Base-by-base conservation (phyloP, 2,888 invertebrate genomes). In the Lamellibrachia satsuma region DNA sequence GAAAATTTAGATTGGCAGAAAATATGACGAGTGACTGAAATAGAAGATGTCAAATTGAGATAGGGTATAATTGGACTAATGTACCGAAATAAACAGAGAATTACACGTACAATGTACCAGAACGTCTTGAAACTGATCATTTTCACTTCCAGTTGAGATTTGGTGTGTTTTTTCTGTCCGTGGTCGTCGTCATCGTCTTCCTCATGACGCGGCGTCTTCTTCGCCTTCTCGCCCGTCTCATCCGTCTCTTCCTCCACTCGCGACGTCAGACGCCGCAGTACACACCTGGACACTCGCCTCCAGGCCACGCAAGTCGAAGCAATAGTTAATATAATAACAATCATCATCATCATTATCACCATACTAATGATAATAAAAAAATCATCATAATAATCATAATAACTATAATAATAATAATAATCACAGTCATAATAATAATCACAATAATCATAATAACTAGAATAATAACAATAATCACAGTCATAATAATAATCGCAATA, bases 111-210 rank as follows among this genome's bases (percentile, higher is more conserved):
- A 91, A 95, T 93, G 93, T 96, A 96, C 93, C 96, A 96, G 27
- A 96, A 94, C 11, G 96, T 96, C 90, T 94, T 94, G 60, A 96
- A 94, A 75, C 95, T 95, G 94, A 96, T 95, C n/a, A 96, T 94
- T 55, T 94, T 94, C 52, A 95, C 95, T 93, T 95, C 95, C 51
- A 96, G 94, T 92, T 96, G 95, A 0, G 95, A 94, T 55, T 93
- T 93, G n/a, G 92, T 39, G 8, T 93, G 92, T 39, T 92, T 91
- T 9, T 93, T 92, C 93, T 94, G 94, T 8, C 93, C 93, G 93
- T 94, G 94, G 7, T 95, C 94, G 22, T 75, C 4, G 22, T 75
- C 75, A n/a, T 75, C 75, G 22, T 75, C 75, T 22, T 75, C 75
- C 75, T 4, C 22, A 0, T 75, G 75, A 4, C n/a, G 75, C 8